Percentiles rank a stretch among this genome's conserved stretches.
These are phyloP conservation scores for Propithecus perrieri DNA, from an alignment of 2,797 vertebrate species.

Conservation along the genomic window DNA sequence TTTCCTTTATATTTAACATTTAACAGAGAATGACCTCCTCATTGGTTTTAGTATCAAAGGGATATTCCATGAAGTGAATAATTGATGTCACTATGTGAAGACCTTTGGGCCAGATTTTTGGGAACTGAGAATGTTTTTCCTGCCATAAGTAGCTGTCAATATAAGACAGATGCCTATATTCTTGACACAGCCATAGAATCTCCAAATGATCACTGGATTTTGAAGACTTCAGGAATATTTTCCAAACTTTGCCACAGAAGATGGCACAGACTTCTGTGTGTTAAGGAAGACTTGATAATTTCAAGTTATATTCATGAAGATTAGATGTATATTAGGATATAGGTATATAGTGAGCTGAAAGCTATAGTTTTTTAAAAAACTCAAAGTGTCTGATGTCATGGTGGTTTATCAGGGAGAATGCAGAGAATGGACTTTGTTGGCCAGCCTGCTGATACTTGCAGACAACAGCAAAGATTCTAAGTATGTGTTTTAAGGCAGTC, in stretches of 20 bases:
- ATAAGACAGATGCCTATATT: neutral
- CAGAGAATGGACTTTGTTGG: neutral
- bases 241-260: neutral
- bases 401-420: neutral
- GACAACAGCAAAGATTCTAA: neutral
- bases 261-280: neutral
- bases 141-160: neutral
- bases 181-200: neutral
- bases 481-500: neutral
- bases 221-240: neutral
- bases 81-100: neutral
- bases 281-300: neutral
- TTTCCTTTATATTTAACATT: conserved; percentile 22
- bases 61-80: neutral
- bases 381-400: neutral
- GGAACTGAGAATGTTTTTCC: neutral
- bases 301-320: neutral
- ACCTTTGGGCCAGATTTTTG: neutral
- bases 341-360: neutral
- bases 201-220: neutral
- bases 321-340: neutral
- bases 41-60: conserved; percentile 5
- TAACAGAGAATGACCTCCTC: neutral
- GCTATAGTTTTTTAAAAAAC: neutral
- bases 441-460: neutral